Conservation (phyloP, 1,140 invertebrate species). For the Thrips palmi region DNA sequence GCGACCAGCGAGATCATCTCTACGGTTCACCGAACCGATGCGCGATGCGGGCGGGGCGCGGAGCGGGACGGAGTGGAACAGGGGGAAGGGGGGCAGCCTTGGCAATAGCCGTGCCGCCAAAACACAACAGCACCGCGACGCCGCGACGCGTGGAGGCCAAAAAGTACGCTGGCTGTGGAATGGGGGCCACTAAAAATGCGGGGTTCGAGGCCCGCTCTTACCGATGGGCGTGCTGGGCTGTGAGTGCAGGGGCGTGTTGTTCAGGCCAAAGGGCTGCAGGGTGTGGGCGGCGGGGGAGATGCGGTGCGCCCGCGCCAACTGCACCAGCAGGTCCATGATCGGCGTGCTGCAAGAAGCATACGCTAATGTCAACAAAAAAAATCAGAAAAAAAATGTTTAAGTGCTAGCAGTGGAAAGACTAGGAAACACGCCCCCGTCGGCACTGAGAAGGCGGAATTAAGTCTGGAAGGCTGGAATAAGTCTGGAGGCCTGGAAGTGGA, state of each 20-base stretch:
- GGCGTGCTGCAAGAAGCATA: constrained; percentile 42
- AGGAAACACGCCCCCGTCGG: neutral
- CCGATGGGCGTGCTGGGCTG: constrained; percentile 67
- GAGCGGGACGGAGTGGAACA: too few relatives aligned
- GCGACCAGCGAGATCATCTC: too few relatives aligned
- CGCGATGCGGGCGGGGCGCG: too few relatives aligned
- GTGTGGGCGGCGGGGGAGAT: constrained; percentile 49
- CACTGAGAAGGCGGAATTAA: neutral
- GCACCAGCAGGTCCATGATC: constrained; percentile 67
- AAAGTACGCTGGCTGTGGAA: too few relatives aligned
- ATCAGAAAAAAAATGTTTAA: constrained; percentile 7
- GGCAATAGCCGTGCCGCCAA: too few relatives aligned
- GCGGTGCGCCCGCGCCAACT: constrained; percentile 52
- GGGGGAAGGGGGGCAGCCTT: too few relatives aligned
- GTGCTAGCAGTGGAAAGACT: neutral
- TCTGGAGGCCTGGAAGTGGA: neutral
- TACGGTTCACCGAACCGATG: too few relatives aligned
- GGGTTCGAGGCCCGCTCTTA: too few relatives aligned
- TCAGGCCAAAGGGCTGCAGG: constrained; percentile 44
- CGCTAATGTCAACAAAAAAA: too few relatives aligned
- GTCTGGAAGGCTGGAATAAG: neutral
- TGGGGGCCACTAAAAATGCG: too few relatives aligned
- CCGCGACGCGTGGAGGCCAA: too few relatives aligned
- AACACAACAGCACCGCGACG: too few relatives aligned
- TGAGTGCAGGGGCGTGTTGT: constrained; percentile 44